Evolutionary conservation across 2,113 vertebrate species (phyloP).

Genomic region (Rhombomys opimus): DNA sequence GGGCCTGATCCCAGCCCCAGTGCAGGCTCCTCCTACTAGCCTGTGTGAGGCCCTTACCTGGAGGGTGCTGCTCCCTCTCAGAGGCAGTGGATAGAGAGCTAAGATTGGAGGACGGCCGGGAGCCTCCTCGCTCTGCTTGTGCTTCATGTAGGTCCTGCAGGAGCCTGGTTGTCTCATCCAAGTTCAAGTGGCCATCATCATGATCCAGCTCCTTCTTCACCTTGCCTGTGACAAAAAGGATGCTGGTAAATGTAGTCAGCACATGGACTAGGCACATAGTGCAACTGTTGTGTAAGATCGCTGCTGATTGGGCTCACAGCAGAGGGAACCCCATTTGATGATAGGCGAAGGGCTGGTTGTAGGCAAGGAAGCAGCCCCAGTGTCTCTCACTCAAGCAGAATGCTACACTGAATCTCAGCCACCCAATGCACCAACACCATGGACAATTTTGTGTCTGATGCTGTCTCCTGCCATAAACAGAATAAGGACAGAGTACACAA

Average conservation of each 20-base stretch:
- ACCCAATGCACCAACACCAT: no score
- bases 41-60: conserved; percentile 86
- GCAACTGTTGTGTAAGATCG: no score
- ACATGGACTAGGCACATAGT: background rate
- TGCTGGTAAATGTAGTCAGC: fast-evolving
- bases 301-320: background rate
- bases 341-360: background rate
- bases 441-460: no score
- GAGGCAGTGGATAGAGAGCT: conserved; percentile 97
- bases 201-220: conserved; percentile 96
- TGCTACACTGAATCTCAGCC: background rate
- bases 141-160: conserved; percentile 97
- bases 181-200: conserved; percentile 92
- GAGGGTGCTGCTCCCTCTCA: conserved; percentile 96
- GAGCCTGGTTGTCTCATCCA: conserved; percentile 95
- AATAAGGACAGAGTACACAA: background rate
- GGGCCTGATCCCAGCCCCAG: background rate
- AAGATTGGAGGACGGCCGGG: conserved; percentile 96
- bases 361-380: background rate
- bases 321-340: background rate
- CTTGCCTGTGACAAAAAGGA: conserved; percentile 88
- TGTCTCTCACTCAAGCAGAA: background rate
- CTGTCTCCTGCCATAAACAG: background rate
- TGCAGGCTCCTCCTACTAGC: background rate
- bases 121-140: conserved; percentile 94